Evolutionary conservation across 2,888 invertebrate species (phyloP).

Genomic region (Drosophila mayaguana): DNA sequence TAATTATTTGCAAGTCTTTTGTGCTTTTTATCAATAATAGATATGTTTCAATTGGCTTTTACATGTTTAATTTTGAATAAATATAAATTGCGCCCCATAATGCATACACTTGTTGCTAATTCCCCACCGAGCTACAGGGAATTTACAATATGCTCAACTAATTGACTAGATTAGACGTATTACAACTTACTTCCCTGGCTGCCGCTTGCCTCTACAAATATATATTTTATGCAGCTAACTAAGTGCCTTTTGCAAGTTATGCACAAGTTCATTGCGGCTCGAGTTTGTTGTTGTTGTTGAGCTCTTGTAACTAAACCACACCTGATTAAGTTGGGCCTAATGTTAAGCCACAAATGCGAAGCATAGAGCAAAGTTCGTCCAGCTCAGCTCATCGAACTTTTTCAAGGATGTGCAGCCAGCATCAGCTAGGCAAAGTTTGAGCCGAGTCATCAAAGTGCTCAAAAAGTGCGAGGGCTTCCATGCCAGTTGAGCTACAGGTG

Average conservation of each 20-base stretch:
- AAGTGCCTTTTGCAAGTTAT: slow-evolving; percentile 26
- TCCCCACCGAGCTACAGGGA: not conserved
- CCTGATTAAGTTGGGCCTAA: slow-evolving; percentile 36
- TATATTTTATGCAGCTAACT: slow-evolving; percentile 25
- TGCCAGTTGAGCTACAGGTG: not conserved
- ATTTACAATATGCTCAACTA: slow-evolving; percentile 13
- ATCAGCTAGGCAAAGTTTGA: slow-evolving; percentile 26
- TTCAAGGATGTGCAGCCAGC: slow-evolving; percentile 5
- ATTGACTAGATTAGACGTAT: slow-evolving; percentile 46
- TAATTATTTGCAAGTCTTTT: slow-evolving; percentile 59
- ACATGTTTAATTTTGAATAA: slow-evolving; percentile 34
- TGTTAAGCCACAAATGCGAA: slow-evolving; percentile 14
- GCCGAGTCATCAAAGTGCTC: slow-evolving; percentile 6
- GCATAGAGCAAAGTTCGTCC: slow-evolving; percentile 13
- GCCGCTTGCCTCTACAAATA: not conserved
- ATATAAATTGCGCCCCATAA: slow-evolving; percentile 9
- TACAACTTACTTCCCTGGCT: not conserved
- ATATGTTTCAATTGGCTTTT: slow-evolving; percentile 48
- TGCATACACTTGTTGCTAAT: not conserved
- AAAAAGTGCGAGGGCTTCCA: slow-evolving; percentile 12
- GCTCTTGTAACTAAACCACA: slow-evolving; percentile 30
- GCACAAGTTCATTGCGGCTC: slow-evolving; percentile 13
- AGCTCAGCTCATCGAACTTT: slow-evolving; percentile 12
- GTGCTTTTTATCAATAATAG: slow-evolving; percentile 48
- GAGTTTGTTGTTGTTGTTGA: slow-evolving; percentile 10